Base-by-base conservation (phyloP, 2,888 invertebrate genomes). In the Lithophane semibrunnea region DNA sequence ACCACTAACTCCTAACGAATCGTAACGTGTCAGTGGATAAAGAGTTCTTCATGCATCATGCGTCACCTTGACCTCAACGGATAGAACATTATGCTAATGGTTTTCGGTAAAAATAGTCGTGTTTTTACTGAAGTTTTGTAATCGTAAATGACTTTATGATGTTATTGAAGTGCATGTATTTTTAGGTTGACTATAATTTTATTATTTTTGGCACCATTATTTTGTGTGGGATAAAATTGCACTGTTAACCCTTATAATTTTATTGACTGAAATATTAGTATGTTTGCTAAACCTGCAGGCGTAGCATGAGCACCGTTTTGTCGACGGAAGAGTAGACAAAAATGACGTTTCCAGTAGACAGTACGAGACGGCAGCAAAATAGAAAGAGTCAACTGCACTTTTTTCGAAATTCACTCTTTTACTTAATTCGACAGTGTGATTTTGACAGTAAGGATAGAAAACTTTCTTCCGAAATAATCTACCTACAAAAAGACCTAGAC, bases 21-120 rank as follows among this genome's bases (percentile, higher is more conserved):
- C 13, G 73, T 64, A 47, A 42, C 16, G 8, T 56, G n/a, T 52
- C 29, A 21, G 5, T 52, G 8, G 44, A 21, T 47, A 58, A 61
- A 71, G 9, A 63, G 72, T 58, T 58, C 58, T 72, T 44, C 21
- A 70, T 49, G 70, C 70, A 56, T 21, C 60, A 29, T 0, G 9
- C 49, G 3, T 24, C 24, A 73, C 81, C 81, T 77, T 81, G 77
- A 81, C 81, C 81, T 63, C 81, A 56, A 5, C 56, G 12, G 29
- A 37, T 29, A 21, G 74, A 37, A 47, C 69, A 70, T 73, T 61
- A 81, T 4, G 44, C 52, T 63, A 77, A 73, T 73, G 69, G 24
- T 47, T 70, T 69, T 77, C n/a, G 47, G 65, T 47, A 69, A 69
- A 67, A 77, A 69, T 70, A 44, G 10, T 80, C 2, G 8, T 47